Evolutionary conservation across 2,888 invertebrate species (phyloP).

Genomic region (Eledone cirrhosa): DNA sequence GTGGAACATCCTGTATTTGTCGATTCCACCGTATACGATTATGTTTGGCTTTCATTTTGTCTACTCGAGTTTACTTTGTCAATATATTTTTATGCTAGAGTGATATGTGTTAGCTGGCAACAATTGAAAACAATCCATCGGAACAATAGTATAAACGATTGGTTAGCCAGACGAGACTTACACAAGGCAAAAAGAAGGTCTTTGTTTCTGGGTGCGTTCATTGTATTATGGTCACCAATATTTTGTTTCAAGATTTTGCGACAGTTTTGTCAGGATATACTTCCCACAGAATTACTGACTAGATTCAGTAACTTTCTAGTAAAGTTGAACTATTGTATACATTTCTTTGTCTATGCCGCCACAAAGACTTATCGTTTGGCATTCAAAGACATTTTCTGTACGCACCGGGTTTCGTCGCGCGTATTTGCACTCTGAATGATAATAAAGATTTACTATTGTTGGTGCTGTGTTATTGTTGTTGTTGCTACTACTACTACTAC

Average conservation of each 20-base stretch:
- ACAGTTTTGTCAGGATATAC: not conserved
- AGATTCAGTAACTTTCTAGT: not conserved
- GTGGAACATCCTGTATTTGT: too few relatives aligned
- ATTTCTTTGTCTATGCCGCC: not conserved
- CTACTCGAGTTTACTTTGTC: not conserved
- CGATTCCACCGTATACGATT: not conserved
- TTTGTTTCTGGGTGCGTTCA: not conserved
- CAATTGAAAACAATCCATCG: not conserved
- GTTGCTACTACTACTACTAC: too few relatives aligned
- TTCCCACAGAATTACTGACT: not conserved
- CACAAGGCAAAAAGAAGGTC: not conserved
- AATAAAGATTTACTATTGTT: too few relatives aligned
- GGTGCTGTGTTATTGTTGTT: too few relatives aligned
- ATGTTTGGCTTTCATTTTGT: not conserved
- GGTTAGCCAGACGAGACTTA: not conserved
- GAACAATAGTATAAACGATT: not conserved
- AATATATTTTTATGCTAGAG: not conserved
- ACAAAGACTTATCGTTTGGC: not conserved
- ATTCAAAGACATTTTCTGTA: not conserved
- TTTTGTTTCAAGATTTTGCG: not conserved
- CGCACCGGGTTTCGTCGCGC: not conserved
- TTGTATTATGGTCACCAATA: conserved; percentile 5
- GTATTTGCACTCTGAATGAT: not conserved
- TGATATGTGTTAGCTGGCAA: not conserved
- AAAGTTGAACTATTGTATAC: not conserved